Evolutionary conservation across 2,797 vertebrate genomes (phyloP).

Genomic region (Sebastolobus alascanus): DNA sequence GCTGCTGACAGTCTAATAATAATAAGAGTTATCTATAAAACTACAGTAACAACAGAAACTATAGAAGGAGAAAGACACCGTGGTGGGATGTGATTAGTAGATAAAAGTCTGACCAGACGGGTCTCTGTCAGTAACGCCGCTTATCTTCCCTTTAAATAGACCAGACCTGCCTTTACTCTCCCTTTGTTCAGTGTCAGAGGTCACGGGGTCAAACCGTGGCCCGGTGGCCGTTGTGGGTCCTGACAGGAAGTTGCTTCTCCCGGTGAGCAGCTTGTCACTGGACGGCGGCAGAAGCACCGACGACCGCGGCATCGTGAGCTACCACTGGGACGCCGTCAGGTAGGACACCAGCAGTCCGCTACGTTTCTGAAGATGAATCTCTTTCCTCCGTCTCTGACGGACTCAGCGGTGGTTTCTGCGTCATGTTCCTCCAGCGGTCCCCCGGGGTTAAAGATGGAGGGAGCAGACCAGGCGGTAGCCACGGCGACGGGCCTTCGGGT

Average conservation of each 20-base stretch:
- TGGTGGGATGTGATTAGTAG: too few relatives aligned
- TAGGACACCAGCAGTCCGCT: conserved; percentile 35
- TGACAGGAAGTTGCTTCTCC: conserved; percentile 87
- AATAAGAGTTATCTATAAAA: too few relatives aligned
- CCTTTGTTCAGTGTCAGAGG: conserved; percentile 11
- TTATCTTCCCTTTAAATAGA: not conserved
- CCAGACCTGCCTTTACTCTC: not conserved
- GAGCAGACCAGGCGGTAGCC: conserved; percentile 83
- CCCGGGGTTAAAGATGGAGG: conserved; percentile 83
- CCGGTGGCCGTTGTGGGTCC: conserved; percentile 88
- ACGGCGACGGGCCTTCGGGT: conserved; percentile 83
- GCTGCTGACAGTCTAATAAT: too few relatives aligned
- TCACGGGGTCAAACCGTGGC: conserved; percentile 75
- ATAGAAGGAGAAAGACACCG: too few relatives aligned
- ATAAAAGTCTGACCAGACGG: too few relatives aligned
- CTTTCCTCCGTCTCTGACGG: not conserved
- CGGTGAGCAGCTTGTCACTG: conserved; percentile 81
- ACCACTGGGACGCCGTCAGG: conserved; percentile 91
- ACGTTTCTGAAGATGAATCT: not conserved
- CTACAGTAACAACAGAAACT: too few relatives aligned
- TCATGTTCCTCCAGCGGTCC: conserved; percentile 85
- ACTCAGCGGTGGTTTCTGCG: not conserved
- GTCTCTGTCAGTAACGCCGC: not conserved
- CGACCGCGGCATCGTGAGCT: conserved; percentile 85
- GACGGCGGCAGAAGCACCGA: conserved; percentile 89